Evolutionary conservation across 2,797 vertebrate species (phyloP).

Genomic region (Mormyrops boulengeri): DNA sequence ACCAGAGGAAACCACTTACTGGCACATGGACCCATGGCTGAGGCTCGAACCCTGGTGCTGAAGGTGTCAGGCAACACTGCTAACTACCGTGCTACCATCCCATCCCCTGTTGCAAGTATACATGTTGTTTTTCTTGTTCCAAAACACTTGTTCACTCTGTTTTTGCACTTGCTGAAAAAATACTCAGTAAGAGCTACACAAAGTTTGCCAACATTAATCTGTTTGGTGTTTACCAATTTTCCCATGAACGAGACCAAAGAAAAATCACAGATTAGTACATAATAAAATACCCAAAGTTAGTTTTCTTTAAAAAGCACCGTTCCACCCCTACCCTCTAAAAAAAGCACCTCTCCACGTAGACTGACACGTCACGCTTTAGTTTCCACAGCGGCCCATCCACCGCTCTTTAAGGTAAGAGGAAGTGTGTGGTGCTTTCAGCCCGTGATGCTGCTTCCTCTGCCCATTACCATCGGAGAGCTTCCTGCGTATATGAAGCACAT

Average conservation of each 20-base stretch:
- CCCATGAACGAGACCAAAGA: background rate
- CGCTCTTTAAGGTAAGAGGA: slow-evolving; percentile 28
- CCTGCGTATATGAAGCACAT: slow-evolving; percentile 49
- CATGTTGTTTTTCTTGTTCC: background rate
- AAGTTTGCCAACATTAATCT: background rate
- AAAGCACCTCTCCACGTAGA: background rate
- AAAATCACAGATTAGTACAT: background rate
- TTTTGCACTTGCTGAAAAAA: background rate
- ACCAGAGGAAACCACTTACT: background rate
- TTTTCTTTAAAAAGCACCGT: background rate
- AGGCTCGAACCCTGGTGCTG: background rate
- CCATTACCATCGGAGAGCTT: slow-evolving; percentile 64
- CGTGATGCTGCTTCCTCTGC: slow-evolving; percentile 71
- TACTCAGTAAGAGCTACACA: background rate
- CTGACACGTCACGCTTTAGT: background rate
- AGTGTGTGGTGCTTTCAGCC: slow-evolving; percentile 46
- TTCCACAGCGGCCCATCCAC: slow-evolving; percentile 20
- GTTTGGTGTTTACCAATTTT: background rate
- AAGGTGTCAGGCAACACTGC: background rate
- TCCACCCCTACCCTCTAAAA: background rate
- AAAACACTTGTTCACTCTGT: background rate
- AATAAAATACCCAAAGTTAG: background rate
- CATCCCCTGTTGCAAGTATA: background rate
- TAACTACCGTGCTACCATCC: background rate
- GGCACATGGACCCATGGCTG: background rate